These are phyloP conservation scores for Lagodon rhomboides DNA, from an alignment of 2,797 vertebrate genomes.

Conservation along the genomic window DNA sequence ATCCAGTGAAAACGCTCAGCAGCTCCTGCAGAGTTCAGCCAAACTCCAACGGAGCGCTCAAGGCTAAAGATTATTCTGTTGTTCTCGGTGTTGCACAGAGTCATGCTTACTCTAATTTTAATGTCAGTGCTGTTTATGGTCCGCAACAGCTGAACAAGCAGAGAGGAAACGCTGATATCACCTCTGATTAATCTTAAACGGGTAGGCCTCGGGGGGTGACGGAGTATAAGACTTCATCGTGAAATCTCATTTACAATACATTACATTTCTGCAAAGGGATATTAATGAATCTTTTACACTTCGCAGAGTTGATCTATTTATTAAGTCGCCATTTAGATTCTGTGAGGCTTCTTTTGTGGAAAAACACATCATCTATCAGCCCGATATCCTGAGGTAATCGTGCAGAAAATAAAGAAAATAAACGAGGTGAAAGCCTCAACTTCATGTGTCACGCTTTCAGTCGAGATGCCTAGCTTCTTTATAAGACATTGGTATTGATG, in stretches of 20 bases:
- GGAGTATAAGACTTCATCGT: background rate
- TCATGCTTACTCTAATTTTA: slow-evolving; percentile 21
- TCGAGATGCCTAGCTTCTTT: background rate
- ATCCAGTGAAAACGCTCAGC: background rate
- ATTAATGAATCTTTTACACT: slow-evolving; percentile 10
- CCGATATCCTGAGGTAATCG: background rate
- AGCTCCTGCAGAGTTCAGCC: slow-evolving; percentile 43
- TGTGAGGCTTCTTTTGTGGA: background rate
- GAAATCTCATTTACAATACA: slow-evolving; percentile 20
- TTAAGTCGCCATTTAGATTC: background rate
- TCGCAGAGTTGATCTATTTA: slow-evolving; percentile 12
- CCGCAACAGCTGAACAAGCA: slow-evolving; percentile 13
- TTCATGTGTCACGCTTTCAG: background rate
- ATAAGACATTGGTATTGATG: background rate
- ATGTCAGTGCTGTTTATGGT: slow-evolving; percentile 30
- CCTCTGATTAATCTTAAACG: slow-evolving; percentile 13
- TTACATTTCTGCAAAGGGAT: background rate
- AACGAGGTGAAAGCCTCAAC: background rate
- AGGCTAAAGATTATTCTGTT: background rate
- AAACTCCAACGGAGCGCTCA: slow-evolving; percentile 24
- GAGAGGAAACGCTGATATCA: background rate
- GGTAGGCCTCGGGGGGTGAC: background rate
- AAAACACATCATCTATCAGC: slow-evolving; percentile 8
- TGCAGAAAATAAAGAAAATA: slow-evolving; percentile 2
- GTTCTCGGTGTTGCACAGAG: background rate